Evolutionary conservation across 2,888 invertebrate species (phyloP), one percentile per base, ranked within the genome.

Genomic region (Lasioglossum zephyrum): DNA sequence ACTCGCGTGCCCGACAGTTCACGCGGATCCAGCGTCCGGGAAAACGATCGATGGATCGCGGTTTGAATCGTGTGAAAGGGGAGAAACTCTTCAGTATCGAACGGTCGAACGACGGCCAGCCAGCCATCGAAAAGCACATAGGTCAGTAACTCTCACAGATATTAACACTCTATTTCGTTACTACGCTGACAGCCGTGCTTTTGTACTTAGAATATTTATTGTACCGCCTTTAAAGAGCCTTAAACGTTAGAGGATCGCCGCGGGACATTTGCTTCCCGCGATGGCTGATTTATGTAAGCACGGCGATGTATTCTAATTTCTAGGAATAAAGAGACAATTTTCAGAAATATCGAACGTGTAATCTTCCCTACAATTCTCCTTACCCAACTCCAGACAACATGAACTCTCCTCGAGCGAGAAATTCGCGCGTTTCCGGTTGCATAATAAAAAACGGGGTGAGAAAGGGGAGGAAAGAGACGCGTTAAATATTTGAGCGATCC

Each of bases 121-220:
- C 41, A 49, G 41, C 57, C 31, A 44, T 73, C 70, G 74, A 76
- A 36, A 36, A 75, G 81, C 79, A 81, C 81, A 77, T 77, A 49
- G 72, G 74, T 79, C 75, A 47, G 74, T 77, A 81, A 77, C n/a
- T 70, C 74, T 77, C 77, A 39, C 84, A 81, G 79, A 73, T 81
- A 88, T 90, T 85, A 87, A 89, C 79, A 79, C 66, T 73, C 70
- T 84, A 26, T 73, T 66, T 74, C 85, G 77, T 66, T 76, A 47
- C 69, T 78, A 87, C 84, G 87, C 84, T 66, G 86, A 84, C 79
- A 84, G 74, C 76, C 87, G 90, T 89, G 92, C 92, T 93, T 93
- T 93, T 93, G 92, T 94, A 94, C 93, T 94, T 93, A 93, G 93
- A 49, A 93, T 94, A 94, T 94, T 93, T 94, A 93, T 94, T 93